Base-by-base conservation (phyloP, 2,113 vertebrate species). In the Python bivittatus region DNA sequence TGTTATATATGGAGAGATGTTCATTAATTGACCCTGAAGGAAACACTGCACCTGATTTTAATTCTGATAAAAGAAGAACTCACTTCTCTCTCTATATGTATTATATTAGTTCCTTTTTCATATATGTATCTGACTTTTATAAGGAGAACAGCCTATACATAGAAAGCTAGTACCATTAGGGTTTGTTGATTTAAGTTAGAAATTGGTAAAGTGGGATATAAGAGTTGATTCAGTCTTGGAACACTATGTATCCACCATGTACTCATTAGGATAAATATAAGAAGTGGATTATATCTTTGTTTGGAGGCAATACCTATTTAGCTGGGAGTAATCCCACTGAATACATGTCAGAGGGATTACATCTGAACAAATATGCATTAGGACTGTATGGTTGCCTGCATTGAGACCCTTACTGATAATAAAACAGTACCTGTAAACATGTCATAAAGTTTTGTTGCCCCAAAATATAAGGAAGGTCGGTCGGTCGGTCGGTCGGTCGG, bases 41-140 rank as follows among this genome's bases (percentile, higher is more conserved):
- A 12, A 68, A 68, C 7, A 79, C 15, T 79, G 72, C 17, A 42
- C 72, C 72, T 79, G 72, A 79, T 79, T 42, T 42, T 79, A 79
- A 79, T 79, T 23, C 33, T 42, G 17, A 42, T 79, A 20, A 42
- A 79, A 79, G 20, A 79, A 22, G 33, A 79, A 1, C 33, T 33
- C 84, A 44, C 20, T 88, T 57, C 33, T 22, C 23, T n/a, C 72
- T 88, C 83, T 85, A 53, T 89, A 88, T 85, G 64, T 42, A 56
- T 53, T 53, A n/a, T 93, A 90, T 79, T 79, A 79, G 17, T 79
- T 79, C 33, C 72, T n/a, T 56, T 1, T 89, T 44, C 27, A 38
- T 11, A 53, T 90, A 85, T 92, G 68, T n/a, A 54, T 88, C 54
- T 29, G 54, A 0, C 92, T 89, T 60, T 92, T 94, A 90, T 83